Evolutionary conservation across 64 coral and sea anemone species (phyloP).

Genomic region (Montipora foliosa): DNA sequence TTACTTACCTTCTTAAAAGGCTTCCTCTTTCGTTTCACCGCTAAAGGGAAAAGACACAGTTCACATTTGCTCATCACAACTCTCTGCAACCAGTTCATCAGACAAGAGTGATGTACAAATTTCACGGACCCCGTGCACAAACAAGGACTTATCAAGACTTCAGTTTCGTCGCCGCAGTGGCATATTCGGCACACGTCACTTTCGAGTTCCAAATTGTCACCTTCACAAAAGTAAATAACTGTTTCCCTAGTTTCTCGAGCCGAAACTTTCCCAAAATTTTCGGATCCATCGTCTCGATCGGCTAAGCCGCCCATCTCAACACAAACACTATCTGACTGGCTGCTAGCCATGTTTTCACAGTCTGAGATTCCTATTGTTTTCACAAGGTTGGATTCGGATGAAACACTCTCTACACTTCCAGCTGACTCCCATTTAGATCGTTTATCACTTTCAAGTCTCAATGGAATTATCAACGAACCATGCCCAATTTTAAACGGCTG

Average conservation of each 20-base stretch:
- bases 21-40: conserved; percentile 84
- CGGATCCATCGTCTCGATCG: background rate
- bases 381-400: background rate
- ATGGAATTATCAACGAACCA: background rate
- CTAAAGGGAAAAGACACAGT: conserved; percentile 80
- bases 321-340: background rate
- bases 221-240: conserved; percentile 23
- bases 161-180: conserved; percentile 76
- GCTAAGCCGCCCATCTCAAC: background rate
- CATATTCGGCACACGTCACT: conserved; percentile 89
- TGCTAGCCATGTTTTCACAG: background rate
- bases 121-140: conserved; percentile 91
- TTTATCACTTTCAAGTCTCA: background rate
- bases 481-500: background rate
- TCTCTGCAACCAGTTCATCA: conserved; percentile 92
- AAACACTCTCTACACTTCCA: background rate
- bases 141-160: conserved; percentile 90
- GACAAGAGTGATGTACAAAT: conserved; percentile 88
- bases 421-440: background rate
- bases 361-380: background rate
- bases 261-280: background rate
- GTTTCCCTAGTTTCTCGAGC: background rate
- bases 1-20: conserved; percentile 87
- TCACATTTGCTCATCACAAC: conserved; percentile 91
- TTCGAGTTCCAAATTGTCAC: conserved; percentile 44